Evolutionary conservation across 2,888 invertebrate species (phyloP), one percentile per base, ranked within the genome.

Genomic region (Argyresthia goedartella): DNA sequence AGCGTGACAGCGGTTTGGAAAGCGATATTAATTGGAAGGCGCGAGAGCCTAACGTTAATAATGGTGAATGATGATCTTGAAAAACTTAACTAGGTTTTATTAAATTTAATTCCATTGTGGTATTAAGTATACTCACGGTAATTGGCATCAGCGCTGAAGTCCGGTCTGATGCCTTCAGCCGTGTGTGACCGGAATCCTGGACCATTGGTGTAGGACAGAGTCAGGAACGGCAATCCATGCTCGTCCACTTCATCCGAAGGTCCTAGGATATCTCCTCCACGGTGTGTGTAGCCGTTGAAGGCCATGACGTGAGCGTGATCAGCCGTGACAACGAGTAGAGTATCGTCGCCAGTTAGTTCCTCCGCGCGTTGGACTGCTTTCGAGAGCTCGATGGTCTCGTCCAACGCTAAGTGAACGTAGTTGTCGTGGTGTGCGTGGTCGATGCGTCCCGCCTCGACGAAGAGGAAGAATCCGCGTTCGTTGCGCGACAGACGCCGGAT

Each of bases 281-380:
- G 82, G 13, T 69, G 70, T 7, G 91, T 86, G 72, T 94, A 94
- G 0, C 94, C 94, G 49, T 88, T 88, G 59, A 89, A 85, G 14
- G 88, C 78, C 88, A 94, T 89, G 1, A 91, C 89, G 69, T 94
- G 93, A 0, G 92, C 88, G 71, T 94, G 94, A 75, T 94, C 94
- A 0, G 93, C 87, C 0, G 93, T 92, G 11, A 93, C 94, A 34
- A 95, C 89, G 14, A 95, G 88, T 36, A 95, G 78, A 0, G 95
- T 94, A 56, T 95, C 92, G 1, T 88, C 73, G 10, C 71, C 71
- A 51, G 69, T 25, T 10, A 92, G 72, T 55, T 88, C 68, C 42
- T 80, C 57, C 9, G 93, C 75, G 50, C 72, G 71, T 44, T 52
- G 49, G 53, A 91, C 81, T 39, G 94, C 91, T 13, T 80, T 75